Conservation (phyloP, 2,113 vertebrate species). For the Psittacus erithacus region DNA sequence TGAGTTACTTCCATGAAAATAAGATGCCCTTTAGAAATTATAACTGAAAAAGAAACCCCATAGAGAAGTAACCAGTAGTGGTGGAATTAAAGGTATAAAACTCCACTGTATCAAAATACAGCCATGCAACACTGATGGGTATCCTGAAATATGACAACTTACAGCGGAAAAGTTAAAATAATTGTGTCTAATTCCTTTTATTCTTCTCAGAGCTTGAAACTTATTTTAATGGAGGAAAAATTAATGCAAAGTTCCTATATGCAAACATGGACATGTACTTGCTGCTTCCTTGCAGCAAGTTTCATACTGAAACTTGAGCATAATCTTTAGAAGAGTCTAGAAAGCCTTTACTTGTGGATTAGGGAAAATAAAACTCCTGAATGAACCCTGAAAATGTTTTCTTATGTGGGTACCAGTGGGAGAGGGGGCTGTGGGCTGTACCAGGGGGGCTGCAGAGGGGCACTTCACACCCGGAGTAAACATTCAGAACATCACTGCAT, state of each 20-base stretch:
- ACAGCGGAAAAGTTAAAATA: neutral
- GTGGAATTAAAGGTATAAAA: neutral
- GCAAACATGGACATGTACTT: neutral
- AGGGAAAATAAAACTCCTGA: neutral
- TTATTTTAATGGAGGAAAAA: neutral
- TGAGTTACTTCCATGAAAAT: neutral
- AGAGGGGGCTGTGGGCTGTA: neutral
- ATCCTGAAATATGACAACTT: neutral
- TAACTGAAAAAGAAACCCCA: accelerated
- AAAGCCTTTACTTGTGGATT: neutral
- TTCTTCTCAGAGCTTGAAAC: neutral
- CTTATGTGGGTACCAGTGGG: neutral
- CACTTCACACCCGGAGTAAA: neutral
- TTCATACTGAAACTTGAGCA: neutral
- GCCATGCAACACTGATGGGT: too few relatives aligned
- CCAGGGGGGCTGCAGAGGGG: neutral
- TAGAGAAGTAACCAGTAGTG: neutral
- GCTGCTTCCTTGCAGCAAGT: neutral
- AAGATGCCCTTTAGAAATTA: neutral
- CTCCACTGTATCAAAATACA: neutral
- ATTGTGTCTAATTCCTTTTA: neutral
- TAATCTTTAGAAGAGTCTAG: neutral
- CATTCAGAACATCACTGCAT: neutral
- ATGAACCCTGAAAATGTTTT: neutral
- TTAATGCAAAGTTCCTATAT: too few relatives aligned